phyloP scores from a whole-genome alignment of 2,888 invertebrate genomes.

The Aleiodes testaceus region DNA sequence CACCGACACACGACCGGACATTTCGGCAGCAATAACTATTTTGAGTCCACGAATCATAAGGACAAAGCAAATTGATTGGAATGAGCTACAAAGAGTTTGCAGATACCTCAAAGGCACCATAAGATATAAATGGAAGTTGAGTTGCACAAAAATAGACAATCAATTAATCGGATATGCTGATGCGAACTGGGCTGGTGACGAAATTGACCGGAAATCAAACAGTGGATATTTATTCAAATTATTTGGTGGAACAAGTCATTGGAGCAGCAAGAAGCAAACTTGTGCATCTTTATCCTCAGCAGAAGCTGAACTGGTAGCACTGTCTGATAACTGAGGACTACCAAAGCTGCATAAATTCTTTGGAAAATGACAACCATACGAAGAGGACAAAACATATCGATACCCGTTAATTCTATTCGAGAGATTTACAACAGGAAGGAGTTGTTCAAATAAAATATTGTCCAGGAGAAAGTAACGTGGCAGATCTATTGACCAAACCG shows the following conservation, averaged over 20 bases:
- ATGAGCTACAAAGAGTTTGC: conserved; percentile 56
- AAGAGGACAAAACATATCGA: conserved; percentile 52
- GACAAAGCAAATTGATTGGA: conserved; percentile 54
- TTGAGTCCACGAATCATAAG: conserved; percentile 57
- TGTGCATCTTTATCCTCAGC: conserved; percentile 53
- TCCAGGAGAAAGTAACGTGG: conserved; percentile 53
- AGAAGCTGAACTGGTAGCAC: conserved; percentile 56
- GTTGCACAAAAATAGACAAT: conserved; percentile 28
- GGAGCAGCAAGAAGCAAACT: conserved; percentile 58
- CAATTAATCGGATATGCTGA: conserved; percentile 58
- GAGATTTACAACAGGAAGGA: conserved; percentile 37
- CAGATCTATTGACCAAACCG: conserved; percentile 56
- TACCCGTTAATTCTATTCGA: conserved; percentile 39
- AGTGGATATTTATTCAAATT: conserved; percentile 58
- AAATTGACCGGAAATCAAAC: conserved; percentile 58
- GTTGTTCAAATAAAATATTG: conserved; percentile 52
- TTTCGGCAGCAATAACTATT: conserved; percentile 51
- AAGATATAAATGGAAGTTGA: conserved; percentile 25
- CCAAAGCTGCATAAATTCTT: conserved; percentile 54
- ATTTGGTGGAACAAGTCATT: conserved; percentile 53
- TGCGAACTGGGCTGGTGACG: conserved; percentile 62
- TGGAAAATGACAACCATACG: conserved; percentile 47
- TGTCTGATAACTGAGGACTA: conserved; percentile 56
- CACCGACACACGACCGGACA: conserved; percentile 53
- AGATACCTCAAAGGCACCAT: conserved; percentile 51